Base-by-base conservation (phyloP, 2,888 invertebrate genomes). In the Thereva nobilitata region DNA sequence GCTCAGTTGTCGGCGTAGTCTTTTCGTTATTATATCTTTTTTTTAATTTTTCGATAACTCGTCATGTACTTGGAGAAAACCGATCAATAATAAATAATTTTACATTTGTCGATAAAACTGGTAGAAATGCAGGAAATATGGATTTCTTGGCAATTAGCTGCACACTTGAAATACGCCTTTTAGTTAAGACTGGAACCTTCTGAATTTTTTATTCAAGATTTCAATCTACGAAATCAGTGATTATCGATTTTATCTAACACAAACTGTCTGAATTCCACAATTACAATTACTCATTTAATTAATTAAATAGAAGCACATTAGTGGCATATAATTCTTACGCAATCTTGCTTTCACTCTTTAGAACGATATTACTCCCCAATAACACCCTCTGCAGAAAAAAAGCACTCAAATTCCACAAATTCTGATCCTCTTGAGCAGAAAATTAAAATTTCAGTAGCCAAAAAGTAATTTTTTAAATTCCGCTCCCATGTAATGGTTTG, bases 401-500 rank as follows among this genome's bases (percentile, higher is more conserved):
- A 53, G 10, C 37, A 23, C 34, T 53, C 23, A 23, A 23, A 23
- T 23, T 23, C 23, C 23, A 23, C 23, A 10, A n/a, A 34, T 37
- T 9, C 50, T 37, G 50, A 37, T 35, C 34, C 50, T 38, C 53
- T 10, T 4, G 12, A 35, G 53, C 55, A 7, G 10, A 55, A 50
- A 38, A 50, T 23, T 41, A 37, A 49, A 45, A 23, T 40, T 23
- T 23, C 61, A 61, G 61, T 61, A 61, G 61, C 61, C 35, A n/a
- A 50, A 12, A 23, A 50, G 40, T 47, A 50, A 50, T 61, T 61
- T 61, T 50, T 23, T n/a, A 50, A 47, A 34, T 50, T 40, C 41
- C 40, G 50, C 49, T 61, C 40, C 50, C 50, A 41, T 50, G 38
- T 50, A 12, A 45, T 8, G 5, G 7, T 12, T 50, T 47, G 8